Percentiles rank a stretch among this genome's conserved stretches.
Conservation (phyloP, 1,140 invertebrate species). For the Sminthurides bifidus region DNA sequence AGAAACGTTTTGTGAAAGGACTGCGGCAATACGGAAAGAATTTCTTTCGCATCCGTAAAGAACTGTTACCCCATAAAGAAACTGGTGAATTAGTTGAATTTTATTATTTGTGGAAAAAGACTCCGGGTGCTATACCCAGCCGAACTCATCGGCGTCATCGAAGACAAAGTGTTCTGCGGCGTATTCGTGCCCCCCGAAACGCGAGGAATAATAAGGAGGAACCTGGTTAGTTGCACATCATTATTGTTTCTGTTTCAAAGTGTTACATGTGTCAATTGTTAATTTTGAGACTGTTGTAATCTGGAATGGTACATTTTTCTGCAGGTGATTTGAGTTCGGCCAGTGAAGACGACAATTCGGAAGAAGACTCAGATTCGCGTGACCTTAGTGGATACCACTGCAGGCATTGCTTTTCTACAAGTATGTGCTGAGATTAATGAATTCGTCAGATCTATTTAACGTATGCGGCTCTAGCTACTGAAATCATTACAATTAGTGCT, state of each 20-base stretch:
- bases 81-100: slow-evolving; percentile 95
- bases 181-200: slow-evolving; percentile 70
- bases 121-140: slow-evolving; percentile 92
- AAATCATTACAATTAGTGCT: too few species aligned
- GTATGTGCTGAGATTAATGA: too few species aligned
- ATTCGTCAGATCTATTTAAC: too few species aligned
- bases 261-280: slow-evolving; percentile 9
- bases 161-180: slow-evolving; percentile 72
- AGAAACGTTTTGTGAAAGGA: slow-evolving; percentile 95
- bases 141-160: slow-evolving; percentile 72
- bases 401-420: slow-evolving; percentile 47
- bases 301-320: not conserved
- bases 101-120: slow-evolving; percentile 99
- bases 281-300: not conserved
- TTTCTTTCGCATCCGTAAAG: slow-evolving; percentile 94
- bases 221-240: slow-evolving; percentile 32
- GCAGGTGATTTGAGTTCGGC: slow-evolving; percentile 64
- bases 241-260: slow-evolving; percentile 15
- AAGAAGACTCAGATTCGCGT: slow-evolving; percentile 83
- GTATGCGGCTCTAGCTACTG: too few species aligned
- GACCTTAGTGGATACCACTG: slow-evolving; percentile 44
- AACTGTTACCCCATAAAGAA: slow-evolving; percentile 89
- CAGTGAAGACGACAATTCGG: slow-evolving; percentile 85
- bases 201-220: slow-evolving; percentile 38
- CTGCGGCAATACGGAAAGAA: slow-evolving; percentile 97